These are phyloP conservation scores for Acleris emargana DNA, from an alignment of 2,888 invertebrate species.

Conservation along the genomic window DNA sequence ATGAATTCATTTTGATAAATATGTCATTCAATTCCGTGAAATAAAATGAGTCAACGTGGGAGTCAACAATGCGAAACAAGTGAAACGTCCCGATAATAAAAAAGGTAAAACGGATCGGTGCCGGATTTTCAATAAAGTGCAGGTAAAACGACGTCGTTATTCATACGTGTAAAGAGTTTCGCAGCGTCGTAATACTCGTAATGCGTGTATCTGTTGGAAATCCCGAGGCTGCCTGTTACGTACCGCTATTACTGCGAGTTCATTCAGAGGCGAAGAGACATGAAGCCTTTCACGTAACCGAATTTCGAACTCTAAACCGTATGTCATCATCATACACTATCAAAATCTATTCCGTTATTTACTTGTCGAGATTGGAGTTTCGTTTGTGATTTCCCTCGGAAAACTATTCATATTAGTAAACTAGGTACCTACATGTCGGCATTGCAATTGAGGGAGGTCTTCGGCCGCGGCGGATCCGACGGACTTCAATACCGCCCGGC, in stretches of 20 bases:
- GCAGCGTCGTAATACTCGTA: constrained; percentile 10
- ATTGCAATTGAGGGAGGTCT: constrained; percentile 47
- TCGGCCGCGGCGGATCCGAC: constrained; percentile 48
- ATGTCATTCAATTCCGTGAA: constrained; percentile 65
- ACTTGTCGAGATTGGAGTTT: constrained; percentile 10
- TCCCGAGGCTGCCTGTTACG: background rate
- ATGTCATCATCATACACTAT: constrained; percentile 2
- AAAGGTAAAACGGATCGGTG: constrained; percentile 66
- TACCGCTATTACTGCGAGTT: background rate
- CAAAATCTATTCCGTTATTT: background rate
- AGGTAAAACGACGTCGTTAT: constrained; percentile 68
- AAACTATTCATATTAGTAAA: constrained; percentile 47
- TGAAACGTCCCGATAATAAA: constrained; percentile 73
- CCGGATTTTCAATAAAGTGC: constrained; percentile 72
- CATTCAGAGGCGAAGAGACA: background rate
- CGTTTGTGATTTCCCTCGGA: constrained; percentile 11
- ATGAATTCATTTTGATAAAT: constrained; percentile 62
- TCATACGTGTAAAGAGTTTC: constrained; percentile 64
- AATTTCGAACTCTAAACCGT: background rate
- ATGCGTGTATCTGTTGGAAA: constrained; percentile 9
- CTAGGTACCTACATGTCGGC: constrained; percentile 39
- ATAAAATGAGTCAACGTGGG: constrained; percentile 67
- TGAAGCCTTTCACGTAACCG: no score
- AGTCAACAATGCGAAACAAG: constrained; percentile 75
- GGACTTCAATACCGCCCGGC: constrained; percentile 52